These are phyloP conservation scores for Heliconius eleuchia DNA, from an alignment of 1,140 invertebrate genomes.

Conservation along the genomic window DNA sequence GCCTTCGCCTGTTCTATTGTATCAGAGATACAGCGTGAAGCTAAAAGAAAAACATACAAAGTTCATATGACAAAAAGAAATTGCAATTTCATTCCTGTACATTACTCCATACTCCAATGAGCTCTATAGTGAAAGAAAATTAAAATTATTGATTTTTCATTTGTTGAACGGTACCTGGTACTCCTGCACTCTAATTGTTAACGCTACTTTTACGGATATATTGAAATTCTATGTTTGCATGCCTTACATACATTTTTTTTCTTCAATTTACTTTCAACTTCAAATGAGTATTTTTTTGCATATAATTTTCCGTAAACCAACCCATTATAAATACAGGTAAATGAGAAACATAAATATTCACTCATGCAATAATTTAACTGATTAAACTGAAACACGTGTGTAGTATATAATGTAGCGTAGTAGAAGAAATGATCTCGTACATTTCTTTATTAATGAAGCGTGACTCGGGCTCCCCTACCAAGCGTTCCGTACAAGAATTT, in stretches of 20 bases:
- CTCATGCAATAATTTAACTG: too few relatives aligned
- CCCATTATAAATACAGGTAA: background rate
- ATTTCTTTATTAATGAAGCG: too few relatives aligned
- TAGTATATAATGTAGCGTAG: too few relatives aligned
- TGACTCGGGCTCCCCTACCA: too few relatives aligned
- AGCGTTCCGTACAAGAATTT: too few relatives aligned
- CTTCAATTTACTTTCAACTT: background rate
- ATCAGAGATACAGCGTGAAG: background rate
- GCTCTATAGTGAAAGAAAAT: background rate
- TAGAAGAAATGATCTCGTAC: too few relatives aligned
- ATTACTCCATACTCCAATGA: background rate
- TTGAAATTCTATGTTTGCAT: background rate
- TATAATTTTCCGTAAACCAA: background rate
- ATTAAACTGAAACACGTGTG: too few relatives aligned
- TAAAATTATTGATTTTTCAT: slow-evolving; percentile 22
- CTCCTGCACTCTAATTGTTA: background rate
- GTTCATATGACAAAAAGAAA: background rate
- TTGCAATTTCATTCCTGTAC: background rate
- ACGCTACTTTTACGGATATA: background rate
- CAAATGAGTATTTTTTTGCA: background rate
- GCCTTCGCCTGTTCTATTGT: too few relatives aligned
- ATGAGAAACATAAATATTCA: too few relatives aligned
- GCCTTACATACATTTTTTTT: background rate
- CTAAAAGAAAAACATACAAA: background rate
- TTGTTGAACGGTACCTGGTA: slow-evolving; percentile 21